These are phyloP conservation scores for Polyommatus iphigenia DNA, from an alignment of 2,888 invertebrate species.

Conservation along the genomic window DNA sequence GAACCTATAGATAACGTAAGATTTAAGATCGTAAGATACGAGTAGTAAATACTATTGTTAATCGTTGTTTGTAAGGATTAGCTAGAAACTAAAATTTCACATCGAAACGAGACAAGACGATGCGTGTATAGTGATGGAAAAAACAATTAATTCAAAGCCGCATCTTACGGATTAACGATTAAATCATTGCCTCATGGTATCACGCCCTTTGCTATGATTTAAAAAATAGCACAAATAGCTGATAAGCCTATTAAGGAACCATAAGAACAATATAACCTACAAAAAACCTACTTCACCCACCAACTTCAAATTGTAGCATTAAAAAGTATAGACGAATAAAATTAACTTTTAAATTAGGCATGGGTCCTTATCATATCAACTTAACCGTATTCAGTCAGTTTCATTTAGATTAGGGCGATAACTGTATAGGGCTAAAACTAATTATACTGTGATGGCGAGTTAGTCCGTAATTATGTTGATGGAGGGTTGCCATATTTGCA, in stretches of 20 bases:
- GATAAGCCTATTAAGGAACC: no score
- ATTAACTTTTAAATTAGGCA: not conserved
- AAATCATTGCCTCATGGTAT: no score
- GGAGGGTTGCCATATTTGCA: conserved; percentile 37
- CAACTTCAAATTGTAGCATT: no score
- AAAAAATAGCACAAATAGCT: no score
- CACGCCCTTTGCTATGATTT: no score
- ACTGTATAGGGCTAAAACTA: conserved; percentile 27
- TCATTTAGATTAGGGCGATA: conserved; percentile 27
- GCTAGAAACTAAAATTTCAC: not conserved
- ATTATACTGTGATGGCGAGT: conserved; percentile 35
- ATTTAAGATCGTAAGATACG: not conserved
- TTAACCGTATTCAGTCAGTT: conserved; percentile 5
- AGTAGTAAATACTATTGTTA: not conserved
- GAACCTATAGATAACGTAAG: not conserved
- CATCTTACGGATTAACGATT: no score
- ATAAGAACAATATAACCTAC: no score
- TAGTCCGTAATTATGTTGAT: conserved; percentile 42
- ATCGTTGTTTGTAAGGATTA: not conserved
- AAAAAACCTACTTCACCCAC: no score
- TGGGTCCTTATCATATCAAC: not conserved
- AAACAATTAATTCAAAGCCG: no score
- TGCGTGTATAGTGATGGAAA: no score
- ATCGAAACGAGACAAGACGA: no score
- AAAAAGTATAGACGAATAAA: not conserved